Base-by-base conservation (phyloP, 1,140 invertebrate genomes). In the Solenopsis fugax region DNA sequence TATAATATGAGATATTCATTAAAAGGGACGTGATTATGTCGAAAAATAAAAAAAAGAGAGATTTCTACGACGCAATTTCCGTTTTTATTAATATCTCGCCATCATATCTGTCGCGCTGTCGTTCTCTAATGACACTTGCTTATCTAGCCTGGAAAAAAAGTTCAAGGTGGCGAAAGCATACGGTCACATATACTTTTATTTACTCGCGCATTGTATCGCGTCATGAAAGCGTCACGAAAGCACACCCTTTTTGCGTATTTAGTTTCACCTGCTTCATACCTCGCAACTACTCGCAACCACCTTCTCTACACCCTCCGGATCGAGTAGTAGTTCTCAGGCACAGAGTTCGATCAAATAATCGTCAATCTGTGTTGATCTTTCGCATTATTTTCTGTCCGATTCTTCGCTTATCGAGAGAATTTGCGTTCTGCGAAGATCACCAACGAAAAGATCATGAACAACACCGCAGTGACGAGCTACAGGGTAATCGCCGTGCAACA, bases 401-500 rank as follows among this genome's bases (percentile, higher is more conserved):
- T 56, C 12, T 69, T 34, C 75, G 41, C 45, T 13, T 50, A 48
- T 18, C 13, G 24, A 67, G 24, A 37, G 10, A 29, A 24, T 45
- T 65, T 65, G 4, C 18, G 16, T 80, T 87, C 5, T 97, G 97
- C 96, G 56, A 96, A 96, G 75, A 96, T 98, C n/a, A 95, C 96
- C 21, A 96, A 97, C 90, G 96, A 96, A 10, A 95, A 96, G 24
- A 97, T 98, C 93, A 96, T 96, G 69, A 98, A 98, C 93, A 97
- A 97, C 71, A 97, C 97, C 0, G 97, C 98, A 2, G 96, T 97
- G 89, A 97, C 97, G 62, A 97, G 97, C 9, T 98, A 98, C 93
- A 96, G 97, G 69, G 96, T 98, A 60, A 97, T 97, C 7, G 98
- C 97, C 0, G 96, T 98, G 9, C 95, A 97, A 93, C 97, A 98